Percentiles rank a stretch among this genome's conserved stretches.
phyloP scores from a whole-genome alignment of 2,113 vertebrate genomes.

The Pogona vitticeps region DNA sequence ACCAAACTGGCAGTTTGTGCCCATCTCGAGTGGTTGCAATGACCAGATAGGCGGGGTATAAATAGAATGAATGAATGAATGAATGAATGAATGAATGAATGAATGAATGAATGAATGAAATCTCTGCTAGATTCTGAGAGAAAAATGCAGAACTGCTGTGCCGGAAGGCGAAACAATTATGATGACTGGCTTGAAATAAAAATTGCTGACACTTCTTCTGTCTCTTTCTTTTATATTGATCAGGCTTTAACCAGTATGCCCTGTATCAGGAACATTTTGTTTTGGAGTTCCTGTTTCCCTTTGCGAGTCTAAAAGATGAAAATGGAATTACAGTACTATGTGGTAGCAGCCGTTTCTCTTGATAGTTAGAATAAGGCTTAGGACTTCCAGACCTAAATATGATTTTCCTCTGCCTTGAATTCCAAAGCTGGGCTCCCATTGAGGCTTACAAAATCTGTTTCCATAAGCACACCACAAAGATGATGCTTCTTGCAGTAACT shows the following conservation, averaged over 20 bases:
- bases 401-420: not conserved
- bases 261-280: not conserved
- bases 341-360: not conserved
- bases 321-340: not conserved
- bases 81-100: no score
- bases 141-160: not conserved
- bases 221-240: not conserved
- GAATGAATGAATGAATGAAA: no score
- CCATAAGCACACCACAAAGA: not conserved
- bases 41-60: no score
- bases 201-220: no score
- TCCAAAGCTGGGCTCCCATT: not conserved
- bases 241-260: not conserved
- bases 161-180: not conserved
- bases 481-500: not conserved
- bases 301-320: not conserved
- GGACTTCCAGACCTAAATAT: not conserved
- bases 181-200: no score
- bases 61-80: no score
- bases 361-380: not conserved
- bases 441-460: not conserved
- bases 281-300: no score
- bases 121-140: no score
- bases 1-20: no score
- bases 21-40: no score